These are phyloP conservation scores for Arrhamphus sclerolepis DNA, from an alignment of 2,797 vertebrate species.

Conservation along the genomic window DNA sequence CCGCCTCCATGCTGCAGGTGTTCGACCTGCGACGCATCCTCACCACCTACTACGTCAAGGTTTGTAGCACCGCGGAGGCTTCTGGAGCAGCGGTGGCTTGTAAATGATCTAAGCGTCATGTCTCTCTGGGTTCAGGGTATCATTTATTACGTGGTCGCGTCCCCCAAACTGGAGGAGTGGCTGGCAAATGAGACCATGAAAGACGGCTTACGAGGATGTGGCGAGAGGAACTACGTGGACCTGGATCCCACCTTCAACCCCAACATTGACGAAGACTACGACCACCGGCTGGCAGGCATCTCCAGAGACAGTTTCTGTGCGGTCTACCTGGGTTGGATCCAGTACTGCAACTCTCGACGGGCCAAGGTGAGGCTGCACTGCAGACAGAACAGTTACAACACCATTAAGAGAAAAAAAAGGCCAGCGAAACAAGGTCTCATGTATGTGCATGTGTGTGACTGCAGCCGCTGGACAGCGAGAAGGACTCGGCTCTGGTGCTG, in stretches of 20 bases:
- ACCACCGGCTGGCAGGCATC: slow-evolving; percentile 94
- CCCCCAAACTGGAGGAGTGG: slow-evolving; percentile 95
- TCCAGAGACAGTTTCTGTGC: slow-evolving; percentile 97
- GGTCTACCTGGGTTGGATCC: slow-evolving; percentile 96
- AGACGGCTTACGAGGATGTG: slow-evolving; percentile 89
- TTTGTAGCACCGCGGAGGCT: slow-evolving; percentile 44
- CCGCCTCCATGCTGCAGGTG: slow-evolving; percentile 98
- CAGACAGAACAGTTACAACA: not conserved
- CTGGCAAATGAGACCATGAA: slow-evolving; percentile 95
- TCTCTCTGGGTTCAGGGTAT: slow-evolving; percentile 84
- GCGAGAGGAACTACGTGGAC: slow-evolving; percentile 94
- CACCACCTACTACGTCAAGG: slow-evolving; percentile 98
- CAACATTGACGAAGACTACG: slow-evolving; percentile 98
- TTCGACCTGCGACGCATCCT: slow-evolving; percentile 96
- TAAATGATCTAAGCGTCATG: not conserved
- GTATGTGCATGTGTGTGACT: slow-evolving; percentile 6
- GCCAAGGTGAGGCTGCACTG: slow-evolving; percentile 80
- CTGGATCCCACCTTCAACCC: slow-evolving; percentile 98
- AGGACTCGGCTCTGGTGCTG: slow-evolving; percentile 92
- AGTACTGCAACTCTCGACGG: slow-evolving; percentile 93
- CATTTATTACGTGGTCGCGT: slow-evolving; percentile 95
- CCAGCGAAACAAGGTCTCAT: not conserved
- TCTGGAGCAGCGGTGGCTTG: not conserved
- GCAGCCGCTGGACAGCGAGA: slow-evolving; percentile 92
- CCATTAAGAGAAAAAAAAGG: not conserved